A percentile compares a stretch with the other conserved stretches of the same genome.
These are phyloP conservation scores for Pseudochirops corinnae DNA, from an alignment of 2,797 vertebrate genomes.

Conservation along the genomic window DNA sequence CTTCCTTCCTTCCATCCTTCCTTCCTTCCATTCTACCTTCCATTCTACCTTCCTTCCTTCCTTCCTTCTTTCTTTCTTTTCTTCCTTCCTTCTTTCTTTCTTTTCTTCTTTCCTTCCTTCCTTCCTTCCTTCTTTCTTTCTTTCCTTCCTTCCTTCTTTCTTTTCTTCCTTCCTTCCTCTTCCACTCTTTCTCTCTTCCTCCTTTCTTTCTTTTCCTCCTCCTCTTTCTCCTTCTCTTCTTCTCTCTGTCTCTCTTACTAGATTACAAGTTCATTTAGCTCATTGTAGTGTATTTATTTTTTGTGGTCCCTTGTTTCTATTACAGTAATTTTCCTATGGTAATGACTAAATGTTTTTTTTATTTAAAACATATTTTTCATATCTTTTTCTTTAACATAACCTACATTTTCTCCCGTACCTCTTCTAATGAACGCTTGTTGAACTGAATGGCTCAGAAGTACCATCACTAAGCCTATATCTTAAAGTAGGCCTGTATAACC, in stretches of 20 bases:
- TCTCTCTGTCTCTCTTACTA: neutral
- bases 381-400: neutral
- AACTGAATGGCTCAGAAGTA: neutral
- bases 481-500: neutral
- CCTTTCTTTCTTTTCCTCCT: no score
- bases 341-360: neutral
- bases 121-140: no score
- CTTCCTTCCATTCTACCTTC: no score
- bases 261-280: neutral
- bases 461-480: neutral
- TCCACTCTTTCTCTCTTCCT: no score
- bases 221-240: no score
- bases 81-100: no score
- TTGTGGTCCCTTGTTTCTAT: neutral
- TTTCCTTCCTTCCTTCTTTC: no score
- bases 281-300: neutral
- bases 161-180: no score
- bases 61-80: no score
- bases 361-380: neutral
- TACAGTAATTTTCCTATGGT: neutral
- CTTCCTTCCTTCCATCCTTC: no score
- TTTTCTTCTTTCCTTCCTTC: no score
- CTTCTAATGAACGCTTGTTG: neutral
- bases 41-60: no score
- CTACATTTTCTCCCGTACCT: neutral